A percentile compares a stretch with the other conserved stretches of the same genome.
Evolutionary conservation across 2,888 invertebrate species (phyloP).

Genomic region (Linnaemya tessellans): DNA sequence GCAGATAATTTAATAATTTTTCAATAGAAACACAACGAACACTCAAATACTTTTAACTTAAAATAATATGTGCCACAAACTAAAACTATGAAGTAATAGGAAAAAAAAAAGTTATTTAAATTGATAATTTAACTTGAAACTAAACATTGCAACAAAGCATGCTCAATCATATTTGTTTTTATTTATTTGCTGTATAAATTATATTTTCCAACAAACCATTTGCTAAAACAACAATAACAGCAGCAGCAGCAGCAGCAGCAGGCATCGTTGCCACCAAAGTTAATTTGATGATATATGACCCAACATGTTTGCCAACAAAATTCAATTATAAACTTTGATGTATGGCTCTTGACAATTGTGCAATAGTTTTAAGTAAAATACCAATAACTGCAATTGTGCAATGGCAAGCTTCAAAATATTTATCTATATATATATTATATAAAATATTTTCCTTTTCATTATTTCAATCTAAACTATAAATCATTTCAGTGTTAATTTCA

Average conservation of each 20-base stretch:
- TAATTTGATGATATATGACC: conserved; percentile 71
- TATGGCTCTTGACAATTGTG: conserved; percentile 71
- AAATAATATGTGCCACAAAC: conserved; percentile 12
- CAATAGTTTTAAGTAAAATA: conserved; percentile 55
- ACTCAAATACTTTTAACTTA: conserved; percentile 1
- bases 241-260: conserved; percentile 23
- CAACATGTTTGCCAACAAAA: conserved; percentile 71
- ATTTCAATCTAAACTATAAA: conserved; percentile 50
- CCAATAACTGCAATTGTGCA: conserved; percentile 42
- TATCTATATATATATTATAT: conserved; percentile 2
- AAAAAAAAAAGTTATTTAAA: conserved; percentile 35
- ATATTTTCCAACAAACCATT: conserved; percentile 33
- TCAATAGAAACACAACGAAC: conserved; percentile 13
- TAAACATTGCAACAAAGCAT: conserved; percentile 35
- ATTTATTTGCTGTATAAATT: conserved; percentile 34
- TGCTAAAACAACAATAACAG: conserved; percentile 10
- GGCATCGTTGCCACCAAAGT: conserved; percentile 61
- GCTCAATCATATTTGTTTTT: conserved; percentile 49
- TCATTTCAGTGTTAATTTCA: conserved; percentile 66
- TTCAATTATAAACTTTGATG: conserved; percentile 71
- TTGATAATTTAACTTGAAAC: conserved; percentile 59
- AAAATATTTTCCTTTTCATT: conserved; percentile 27
- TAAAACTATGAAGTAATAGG: neutral
- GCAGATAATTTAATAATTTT: conserved; percentile 67
- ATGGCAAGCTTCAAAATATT: conserved; percentile 9